Conservation (phyloP, 2,888 invertebrate species). For the Dorcus parallelipipedus region DNA sequence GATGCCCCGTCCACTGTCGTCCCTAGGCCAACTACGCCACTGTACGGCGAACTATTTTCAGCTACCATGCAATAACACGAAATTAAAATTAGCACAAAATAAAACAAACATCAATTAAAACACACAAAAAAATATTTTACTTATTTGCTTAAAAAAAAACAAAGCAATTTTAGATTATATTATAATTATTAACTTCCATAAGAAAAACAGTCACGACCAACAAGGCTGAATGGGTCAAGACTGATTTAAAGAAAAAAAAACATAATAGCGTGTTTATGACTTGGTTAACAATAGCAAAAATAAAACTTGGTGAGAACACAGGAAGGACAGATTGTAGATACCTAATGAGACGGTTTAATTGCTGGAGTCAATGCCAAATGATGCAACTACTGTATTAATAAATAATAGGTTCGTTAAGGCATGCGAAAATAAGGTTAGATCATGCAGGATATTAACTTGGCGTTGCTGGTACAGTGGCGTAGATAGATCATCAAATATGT, state of each 20-base stretch:
- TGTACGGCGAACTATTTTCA: conserved; percentile 50
- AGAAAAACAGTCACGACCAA: background rate
- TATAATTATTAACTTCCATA: no score
- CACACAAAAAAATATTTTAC: conserved; percentile 10
- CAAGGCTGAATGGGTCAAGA: conserved; percentile 16
- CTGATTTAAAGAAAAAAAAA: background rate
- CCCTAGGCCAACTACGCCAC: conserved; percentile 47
- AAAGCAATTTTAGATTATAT: no score
- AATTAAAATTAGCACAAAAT: conserved; percentile 30
- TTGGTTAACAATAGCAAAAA: background rate
- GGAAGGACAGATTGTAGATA: conserved; percentile 42
- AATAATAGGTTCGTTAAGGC: conserved; percentile 30
- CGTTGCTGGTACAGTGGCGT: conserved; percentile 37
- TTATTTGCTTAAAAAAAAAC: background rate
- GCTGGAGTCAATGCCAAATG: conserved; percentile 45
- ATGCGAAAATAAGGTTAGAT: conserved; percentile 31
- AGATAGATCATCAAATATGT: background rate
- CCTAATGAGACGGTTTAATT: conserved; percentile 41
- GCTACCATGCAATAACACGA: conserved; percentile 39
- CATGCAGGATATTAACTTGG: conserved; percentile 15
- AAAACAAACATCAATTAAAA: conserved; percentile 12
- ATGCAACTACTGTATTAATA: conserved; percentile 36
- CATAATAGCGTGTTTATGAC: background rate
- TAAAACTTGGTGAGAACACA: conserved; percentile 36
- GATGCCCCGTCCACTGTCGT: conserved; percentile 49